Evolutionary conservation across 2,113 vertebrate genomes (phyloP), one percentile per base, ranked within the genome.

Genomic region (Gopherus flavomarginatus): DNA sequence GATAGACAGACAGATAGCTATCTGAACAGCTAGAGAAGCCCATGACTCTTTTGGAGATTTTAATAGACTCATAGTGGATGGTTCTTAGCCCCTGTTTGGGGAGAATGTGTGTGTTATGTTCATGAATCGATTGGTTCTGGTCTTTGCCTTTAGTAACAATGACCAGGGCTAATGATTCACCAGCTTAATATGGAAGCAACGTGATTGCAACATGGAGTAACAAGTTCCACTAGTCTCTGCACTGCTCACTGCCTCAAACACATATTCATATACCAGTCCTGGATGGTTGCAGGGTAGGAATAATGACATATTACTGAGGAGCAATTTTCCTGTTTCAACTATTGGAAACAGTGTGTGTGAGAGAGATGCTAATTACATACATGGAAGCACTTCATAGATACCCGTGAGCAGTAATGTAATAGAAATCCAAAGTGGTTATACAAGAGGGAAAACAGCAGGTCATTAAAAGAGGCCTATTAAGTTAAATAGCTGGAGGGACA

Each of bases 101-200:
- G n/a, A 89, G 59, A 94, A 91, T 5, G n/a, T 22, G 3, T 42
- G 13, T 79, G 77, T 94, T 85, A 75, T 81, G 69, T 86, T 85
- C 49, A 44, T 86, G 44, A 94, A 94, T 81, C 75, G 88, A 97
- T 93, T 96, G 24, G 97, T 97, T 98, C 96, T 96, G 93, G 96
- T 97, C 80, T 94, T 86, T 69, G 77, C 53, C 75, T 77, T 88
- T 79, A 81, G 96, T 29, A 85, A 31, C 78, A 49, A 94, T 38
- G 86, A 85, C 35, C n/a, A 26, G 65, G 93, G 98, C 90, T 98
- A 98, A 98, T 98, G 92, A 97, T 98, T 98, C 90, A 98, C 98
- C 78, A 93, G 75, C 19, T 90, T 97, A 97, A 98, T 96, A 90
- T 50, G 88, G 85, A 86, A 42, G n/a, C 81, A 49, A 49, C 86